Evolutionary conservation across 1,140 invertebrate species (phyloP).

Genomic region (Cotesia glomerata): DNA sequence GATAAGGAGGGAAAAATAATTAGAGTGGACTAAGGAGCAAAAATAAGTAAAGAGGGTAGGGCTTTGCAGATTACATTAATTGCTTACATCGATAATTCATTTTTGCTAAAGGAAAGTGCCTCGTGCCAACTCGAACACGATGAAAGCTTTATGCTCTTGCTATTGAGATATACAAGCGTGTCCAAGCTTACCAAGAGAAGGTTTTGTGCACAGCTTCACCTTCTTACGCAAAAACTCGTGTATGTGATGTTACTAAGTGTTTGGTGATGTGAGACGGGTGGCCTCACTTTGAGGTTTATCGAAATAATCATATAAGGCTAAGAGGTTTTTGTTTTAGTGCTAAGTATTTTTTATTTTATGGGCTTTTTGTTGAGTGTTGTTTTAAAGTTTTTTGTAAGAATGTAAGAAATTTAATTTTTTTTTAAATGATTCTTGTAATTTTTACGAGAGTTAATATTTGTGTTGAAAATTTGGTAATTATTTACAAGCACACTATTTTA

Average conservation of each 20-base stretch:
- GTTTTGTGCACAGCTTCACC: background rate
- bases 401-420: too few relatives aligned
- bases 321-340: background rate
- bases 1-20: too few relatives aligned
- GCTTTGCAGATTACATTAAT: constrained; percentile 18
- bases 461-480: too few relatives aligned
- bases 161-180: constrained; percentile 5
- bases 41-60: background rate
- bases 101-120: constrained; percentile 14
- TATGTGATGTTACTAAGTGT: constrained; percentile 5
- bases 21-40: too few relatives aligned
- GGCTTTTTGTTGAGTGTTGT: too few relatives aligned
- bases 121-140: background rate
- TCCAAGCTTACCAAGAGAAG: background rate
- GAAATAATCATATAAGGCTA: background rate
- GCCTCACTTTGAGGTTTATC: background rate
- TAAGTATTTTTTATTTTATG: background rate
- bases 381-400: too few relatives aligned
- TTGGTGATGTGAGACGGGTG: background rate
- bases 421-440: too few relatives aligned
- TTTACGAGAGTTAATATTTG: too few relatives aligned
- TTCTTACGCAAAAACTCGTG: constrained; percentile 19
- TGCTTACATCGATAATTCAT: constrained; percentile 16
- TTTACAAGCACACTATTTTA: too few relatives aligned
- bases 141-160: constrained; percentile 15